phyloP scores from a whole-genome alignment of 2,797 vertebrate species.

The Halcyon chelicuti region DNA sequence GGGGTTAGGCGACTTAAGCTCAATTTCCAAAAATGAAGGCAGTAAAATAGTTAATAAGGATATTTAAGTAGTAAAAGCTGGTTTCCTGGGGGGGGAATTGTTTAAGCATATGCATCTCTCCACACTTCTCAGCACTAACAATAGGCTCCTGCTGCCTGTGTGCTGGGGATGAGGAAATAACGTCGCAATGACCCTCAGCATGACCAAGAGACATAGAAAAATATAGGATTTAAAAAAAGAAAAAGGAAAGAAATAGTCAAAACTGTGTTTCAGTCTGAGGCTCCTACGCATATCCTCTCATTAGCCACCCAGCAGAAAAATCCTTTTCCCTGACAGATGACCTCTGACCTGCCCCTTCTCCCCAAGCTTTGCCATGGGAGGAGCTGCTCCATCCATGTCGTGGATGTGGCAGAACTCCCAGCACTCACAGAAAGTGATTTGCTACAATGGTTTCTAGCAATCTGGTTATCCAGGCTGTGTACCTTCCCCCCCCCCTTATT shows the following conservation, averaged over 20 bases:
- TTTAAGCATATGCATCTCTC: not conserved
- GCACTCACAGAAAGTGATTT: not conserved
- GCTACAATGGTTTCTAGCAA: not conserved
- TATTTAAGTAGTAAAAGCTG: not conserved
- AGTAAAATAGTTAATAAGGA: not conserved
- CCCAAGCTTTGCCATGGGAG: not conserved
- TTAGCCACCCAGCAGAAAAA: not conserved
- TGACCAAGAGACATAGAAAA: not conserved
- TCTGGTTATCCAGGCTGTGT: not conserved
- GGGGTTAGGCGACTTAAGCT: not conserved
- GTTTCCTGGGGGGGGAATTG: not conserved
- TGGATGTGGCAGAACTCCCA: not conserved
- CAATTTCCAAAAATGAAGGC: not conserved
- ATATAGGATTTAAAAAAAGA: not conserved
- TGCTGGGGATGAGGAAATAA: not conserved
- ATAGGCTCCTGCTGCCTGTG: not conserved
- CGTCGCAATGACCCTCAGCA: not conserved
- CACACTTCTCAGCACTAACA: not conserved
- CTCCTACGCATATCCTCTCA: not conserved
- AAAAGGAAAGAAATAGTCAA: fast-evolving
- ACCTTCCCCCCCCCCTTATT: not conserved
- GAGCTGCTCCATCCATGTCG: not conserved
- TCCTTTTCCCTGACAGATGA: not conserved
- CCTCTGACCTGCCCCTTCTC: not conserved
- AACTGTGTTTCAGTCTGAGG: not conserved